phyloP scores from a whole-genome alignment of 2,888 invertebrate species.

The Druceiella hillmani region DNA sequence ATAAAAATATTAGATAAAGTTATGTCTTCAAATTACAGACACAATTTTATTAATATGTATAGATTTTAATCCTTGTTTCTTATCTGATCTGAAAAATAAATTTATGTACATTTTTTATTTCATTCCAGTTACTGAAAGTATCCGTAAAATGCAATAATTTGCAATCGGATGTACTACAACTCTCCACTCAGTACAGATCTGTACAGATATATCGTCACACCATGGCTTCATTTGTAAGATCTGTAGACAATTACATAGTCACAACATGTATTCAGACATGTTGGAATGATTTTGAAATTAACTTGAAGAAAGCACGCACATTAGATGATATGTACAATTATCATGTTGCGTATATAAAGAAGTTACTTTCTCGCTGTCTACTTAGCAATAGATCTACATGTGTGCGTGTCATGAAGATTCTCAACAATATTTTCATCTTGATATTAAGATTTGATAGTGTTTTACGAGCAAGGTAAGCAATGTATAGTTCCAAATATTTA shows the following conservation, averaged over 20 bases:
- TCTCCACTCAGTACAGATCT: conserved; percentile 63
- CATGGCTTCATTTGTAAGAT: conserved; percentile 70
- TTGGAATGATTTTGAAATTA: conserved; percentile 69
- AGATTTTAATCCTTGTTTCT: neutral
- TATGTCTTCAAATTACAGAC: too few species aligned
- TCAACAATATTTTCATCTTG: conserved; percentile 67
- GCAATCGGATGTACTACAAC: conserved; percentile 43
- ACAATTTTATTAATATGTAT: conserved; percentile 1
- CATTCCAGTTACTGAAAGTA: conserved; percentile 54
- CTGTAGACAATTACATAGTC: conserved; percentile 71
- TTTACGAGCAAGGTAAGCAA: conserved; percentile 45
- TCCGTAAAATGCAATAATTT: conserved; percentile 47
- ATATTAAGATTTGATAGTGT: conserved; percentile 66
- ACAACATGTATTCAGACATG: conserved; percentile 69
- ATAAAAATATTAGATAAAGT: too few species aligned
- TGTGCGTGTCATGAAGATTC: conserved; percentile 61
- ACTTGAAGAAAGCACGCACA: conserved; percentile 57
- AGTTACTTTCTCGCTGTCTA: conserved; percentile 68
- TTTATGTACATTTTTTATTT: neutral
- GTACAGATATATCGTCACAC: conserved; percentile 68
- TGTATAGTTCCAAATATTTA: conserved; percentile 4
- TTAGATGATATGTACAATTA: conserved; percentile 68
- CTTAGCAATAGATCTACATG: conserved; percentile 64
- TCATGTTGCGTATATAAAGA: conserved; percentile 70
- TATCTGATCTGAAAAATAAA: neutral